Evolutionary conservation across 2,797 vertebrate genomes (phyloP).

Genomic region (Etheostoma nigrum): DNA sequence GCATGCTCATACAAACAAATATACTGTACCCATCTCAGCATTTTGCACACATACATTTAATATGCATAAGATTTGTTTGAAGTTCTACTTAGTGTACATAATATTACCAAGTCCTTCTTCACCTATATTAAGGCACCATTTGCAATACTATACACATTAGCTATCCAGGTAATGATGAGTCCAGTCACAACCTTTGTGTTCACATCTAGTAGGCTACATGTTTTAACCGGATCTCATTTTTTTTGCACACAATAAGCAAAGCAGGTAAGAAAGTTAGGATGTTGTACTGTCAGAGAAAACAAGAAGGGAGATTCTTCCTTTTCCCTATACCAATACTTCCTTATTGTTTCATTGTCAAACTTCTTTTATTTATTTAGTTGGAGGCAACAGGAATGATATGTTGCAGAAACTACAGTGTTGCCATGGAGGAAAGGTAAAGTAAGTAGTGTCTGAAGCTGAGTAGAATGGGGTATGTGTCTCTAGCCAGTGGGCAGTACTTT

Average conservation of each 20-base stretch:
- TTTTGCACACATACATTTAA: slow-evolving; percentile 10
- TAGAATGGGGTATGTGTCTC: slow-evolving; percentile 13
- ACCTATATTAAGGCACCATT: not conserved
- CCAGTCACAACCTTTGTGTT: not conserved
- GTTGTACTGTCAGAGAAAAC: not conserved
- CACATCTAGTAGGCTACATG: not conserved
- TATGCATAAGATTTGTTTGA: not conserved
- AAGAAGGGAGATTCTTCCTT: not conserved
- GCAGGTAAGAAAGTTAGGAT: not conserved
- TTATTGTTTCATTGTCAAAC: not conserved
- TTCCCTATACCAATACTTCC: not conserved
- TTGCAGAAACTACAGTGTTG: not conserved
- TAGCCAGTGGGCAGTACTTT: slow-evolving; percentile 1
- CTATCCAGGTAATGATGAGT: not conserved
- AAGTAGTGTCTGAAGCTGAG: not conserved
- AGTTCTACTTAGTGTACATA: not conserved
- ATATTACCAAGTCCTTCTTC: not conserved
- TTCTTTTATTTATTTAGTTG: not conserved
- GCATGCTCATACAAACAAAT: slow-evolving; percentile 7
- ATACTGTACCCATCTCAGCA: not conserved
- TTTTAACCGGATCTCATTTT: not conserved
- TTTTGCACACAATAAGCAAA: not conserved
- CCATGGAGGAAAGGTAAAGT: not conserved
- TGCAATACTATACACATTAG: not conserved
- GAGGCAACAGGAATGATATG: not conserved